These are phyloP conservation scores for Urocynchramus pylzowi DNA, from an alignment of 2,113 vertebrate species.

Conservation along the genomic window DNA sequence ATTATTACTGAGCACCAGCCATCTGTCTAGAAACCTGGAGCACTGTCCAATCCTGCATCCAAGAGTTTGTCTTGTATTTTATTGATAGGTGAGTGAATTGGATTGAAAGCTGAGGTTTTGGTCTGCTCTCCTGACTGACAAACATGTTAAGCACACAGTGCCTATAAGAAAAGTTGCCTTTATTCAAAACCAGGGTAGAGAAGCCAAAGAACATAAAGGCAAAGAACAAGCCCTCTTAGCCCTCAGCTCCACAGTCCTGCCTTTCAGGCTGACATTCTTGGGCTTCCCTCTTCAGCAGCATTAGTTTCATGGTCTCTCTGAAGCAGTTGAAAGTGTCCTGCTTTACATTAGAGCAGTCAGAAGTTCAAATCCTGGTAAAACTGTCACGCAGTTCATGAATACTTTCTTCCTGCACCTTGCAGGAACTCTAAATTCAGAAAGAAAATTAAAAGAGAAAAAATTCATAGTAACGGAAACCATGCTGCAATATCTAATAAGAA, in stretches of 20 bases:
- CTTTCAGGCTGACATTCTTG: not conserved
- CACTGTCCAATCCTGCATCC: not conserved
- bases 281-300: not conserved
- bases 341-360: not conserved
- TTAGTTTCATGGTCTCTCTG: not conserved
- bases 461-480: not conserved
- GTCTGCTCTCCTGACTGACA: not conserved
- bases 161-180: not conserved
- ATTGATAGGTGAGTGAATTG: not conserved
- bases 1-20: not conserved
- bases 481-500: conserved; percentile 21
- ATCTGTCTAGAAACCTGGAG: not conserved
- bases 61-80: not conserved
- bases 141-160: not conserved
- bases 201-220: not conserved
- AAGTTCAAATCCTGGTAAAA: not conserved
- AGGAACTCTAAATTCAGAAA: not conserved
- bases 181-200: not conserved
- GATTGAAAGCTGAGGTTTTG: not conserved
- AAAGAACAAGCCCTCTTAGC: not conserved
- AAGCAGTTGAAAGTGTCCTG: not conserved
- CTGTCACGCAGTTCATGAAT: not conserved
- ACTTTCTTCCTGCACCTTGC: not conserved
- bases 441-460: conserved; percentile 20
- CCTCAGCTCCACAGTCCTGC: not conserved